phyloP scores from a whole-genome alignment of 2,797 vertebrate genomes.

The Nyctibius grandis region DNA sequence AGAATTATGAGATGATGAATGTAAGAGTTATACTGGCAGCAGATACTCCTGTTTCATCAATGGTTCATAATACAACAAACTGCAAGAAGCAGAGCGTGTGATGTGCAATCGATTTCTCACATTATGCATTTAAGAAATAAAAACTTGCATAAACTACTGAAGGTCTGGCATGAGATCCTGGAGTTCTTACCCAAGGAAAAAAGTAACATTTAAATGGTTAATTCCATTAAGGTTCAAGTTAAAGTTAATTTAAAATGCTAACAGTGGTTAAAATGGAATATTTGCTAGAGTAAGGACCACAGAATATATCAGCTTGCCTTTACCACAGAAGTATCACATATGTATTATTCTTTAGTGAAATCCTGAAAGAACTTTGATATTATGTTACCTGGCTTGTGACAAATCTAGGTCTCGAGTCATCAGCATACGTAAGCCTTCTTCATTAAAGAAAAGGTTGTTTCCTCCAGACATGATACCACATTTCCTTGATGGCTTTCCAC shows the following conservation, averaged over 20 bases:
- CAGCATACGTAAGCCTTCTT: conserved; percentile 95
- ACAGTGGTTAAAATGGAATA: neutral
- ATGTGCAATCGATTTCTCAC: neutral
- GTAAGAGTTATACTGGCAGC: neutral
- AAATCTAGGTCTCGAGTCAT: conserved; percentile 93
- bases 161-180: neutral
- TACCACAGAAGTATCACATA: neutral
- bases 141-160: neutral
- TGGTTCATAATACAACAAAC: neutral
- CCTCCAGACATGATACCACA: conserved; percentile 97
- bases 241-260: neutral
- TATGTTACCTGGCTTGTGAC: conserved; percentile 91
- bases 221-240: neutral
- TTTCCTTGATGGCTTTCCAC: conserved; percentile 95
- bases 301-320: neutral
- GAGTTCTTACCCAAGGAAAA: neutral
- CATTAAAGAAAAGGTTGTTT: conserved; percentile 97
- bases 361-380: neutral
- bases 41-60: neutral
- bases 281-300: neutral
- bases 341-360: neutral
- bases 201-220: neutral
- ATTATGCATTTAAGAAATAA: neutral
- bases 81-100: neutral
- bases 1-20: neutral